Evolutionary conservation across 2,888 invertebrate genomes (phyloP).

Genomic region (Ormia ochracea): DNA sequence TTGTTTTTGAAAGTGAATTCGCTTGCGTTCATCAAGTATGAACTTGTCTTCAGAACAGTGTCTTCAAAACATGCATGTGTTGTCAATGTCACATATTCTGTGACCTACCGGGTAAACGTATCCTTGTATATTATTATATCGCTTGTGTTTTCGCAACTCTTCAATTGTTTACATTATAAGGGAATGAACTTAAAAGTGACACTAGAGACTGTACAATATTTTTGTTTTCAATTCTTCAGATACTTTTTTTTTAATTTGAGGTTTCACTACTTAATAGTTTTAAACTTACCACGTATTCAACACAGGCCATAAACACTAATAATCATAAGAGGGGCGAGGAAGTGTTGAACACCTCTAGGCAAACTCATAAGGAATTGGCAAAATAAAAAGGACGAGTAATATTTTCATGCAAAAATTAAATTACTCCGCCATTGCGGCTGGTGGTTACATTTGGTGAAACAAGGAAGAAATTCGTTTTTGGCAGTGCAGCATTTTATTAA

Average conservation of each 20-base stretch:
- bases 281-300: background rate
- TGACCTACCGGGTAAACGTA: background rate
- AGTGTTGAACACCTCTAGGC: background rate
- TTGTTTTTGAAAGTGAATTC: no score
- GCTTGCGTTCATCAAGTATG: no score
- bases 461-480: no score
- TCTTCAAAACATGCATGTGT: background rate
- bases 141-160: background rate
- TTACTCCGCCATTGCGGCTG: no score
- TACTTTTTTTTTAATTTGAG: background rate
- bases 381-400: no score
- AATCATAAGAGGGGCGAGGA: background rate
- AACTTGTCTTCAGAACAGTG: no score
- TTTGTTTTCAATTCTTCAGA: slow-evolving; percentile 31
- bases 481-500: no score
- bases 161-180: slow-evolving; percentile 29
- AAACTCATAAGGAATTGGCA: background rate
- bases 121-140: background rate
- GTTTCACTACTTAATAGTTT: slow-evolving; percentile 1
- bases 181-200: slow-evolving; percentile 48
- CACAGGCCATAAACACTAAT: background rate
- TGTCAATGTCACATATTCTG: background rate
- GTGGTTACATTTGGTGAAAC: no score
- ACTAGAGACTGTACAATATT: slow-evolving; percentile 41
- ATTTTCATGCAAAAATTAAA: no score